phyloP scores from a whole-genome alignment of 2,113 vertebrate species.

The Benitochromis conjunctus region DNA sequence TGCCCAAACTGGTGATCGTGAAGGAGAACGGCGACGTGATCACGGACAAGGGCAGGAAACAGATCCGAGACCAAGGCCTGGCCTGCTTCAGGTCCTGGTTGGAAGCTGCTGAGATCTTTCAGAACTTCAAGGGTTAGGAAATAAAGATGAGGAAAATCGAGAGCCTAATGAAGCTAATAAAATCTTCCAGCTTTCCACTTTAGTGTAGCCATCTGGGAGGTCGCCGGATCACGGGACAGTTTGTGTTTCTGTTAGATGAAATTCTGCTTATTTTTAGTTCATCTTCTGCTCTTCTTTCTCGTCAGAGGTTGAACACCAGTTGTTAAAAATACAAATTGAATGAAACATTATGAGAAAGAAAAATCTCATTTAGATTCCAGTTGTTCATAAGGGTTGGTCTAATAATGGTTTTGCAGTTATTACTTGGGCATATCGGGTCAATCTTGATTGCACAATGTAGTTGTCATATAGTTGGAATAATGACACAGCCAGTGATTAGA shows the following conservation, averaged over 20 bases:
- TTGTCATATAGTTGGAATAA: not conserved
- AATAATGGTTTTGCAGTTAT: not conserved
- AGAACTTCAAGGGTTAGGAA: slow-evolving; percentile 84
- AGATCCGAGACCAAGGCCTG: slow-evolving; percentile 86
- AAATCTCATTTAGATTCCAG: not conserved
- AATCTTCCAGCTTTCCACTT: not conserved
- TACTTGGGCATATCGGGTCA: not conserved
- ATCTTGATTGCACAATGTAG: not conserved
- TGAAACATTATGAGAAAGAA: not conserved
- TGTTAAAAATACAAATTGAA: not conserved
- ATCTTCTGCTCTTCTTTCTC: not conserved
- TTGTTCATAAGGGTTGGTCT: not conserved
- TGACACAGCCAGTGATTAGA: not conserved
- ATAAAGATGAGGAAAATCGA: not conserved
- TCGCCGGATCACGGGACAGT: not conserved
- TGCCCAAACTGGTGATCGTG: slow-evolving; percentile 93
- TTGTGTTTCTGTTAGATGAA: not conserved
- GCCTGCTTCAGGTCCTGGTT: slow-evolving; percentile 89
- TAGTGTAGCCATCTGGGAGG: not conserved
- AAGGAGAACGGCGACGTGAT: slow-evolving; percentile 93
- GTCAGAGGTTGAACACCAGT: not conserved
- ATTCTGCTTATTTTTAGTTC: not conserved
- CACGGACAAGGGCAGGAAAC: slow-evolving; percentile 91
- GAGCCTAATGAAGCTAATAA: not conserved
- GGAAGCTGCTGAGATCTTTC: slow-evolving; percentile 87